Evolutionary conservation across 30 jellyfish, hydroid and myxozoan genomes (phyloP), one percentile per base, ranked within the genome.

Genomic region (Calvadosia cruxmelitensis): DNA sequence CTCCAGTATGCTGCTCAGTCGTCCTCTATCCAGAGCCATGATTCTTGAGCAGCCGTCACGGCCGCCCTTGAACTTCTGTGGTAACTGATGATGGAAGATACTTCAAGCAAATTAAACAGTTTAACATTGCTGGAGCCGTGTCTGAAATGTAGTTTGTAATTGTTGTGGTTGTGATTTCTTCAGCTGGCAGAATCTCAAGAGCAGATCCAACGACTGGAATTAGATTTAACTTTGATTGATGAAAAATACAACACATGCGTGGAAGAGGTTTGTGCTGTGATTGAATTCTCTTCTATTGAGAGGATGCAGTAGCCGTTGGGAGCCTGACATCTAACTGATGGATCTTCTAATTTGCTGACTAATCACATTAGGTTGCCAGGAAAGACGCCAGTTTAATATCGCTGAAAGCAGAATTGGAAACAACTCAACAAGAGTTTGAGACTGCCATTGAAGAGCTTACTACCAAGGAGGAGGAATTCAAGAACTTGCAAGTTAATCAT

Each of bases 401-500:
- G 62, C 80, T 91, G 57, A 95, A 91, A 63, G 76, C 99, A 0
- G 99, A 91, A 34, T 63, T 91, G 33, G 95, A 91, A 42, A 93
- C 95, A 2, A 83, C 95, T n/a, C 99, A 91, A 75, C 99, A 91
- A 51, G 99, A 91, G 63, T 91, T 91, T 52, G 99, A 91, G 52
- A 78, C 67, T 36, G 86, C 93, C 33, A 78, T 91, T 63, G 99
- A 91, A 76, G 99, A 91, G 69, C 84, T 91, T 15, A 94, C 83
- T 2, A 66, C 29, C 31, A 82, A 74, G 68, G 93, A 70, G n/a
- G 94, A 77, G 32, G 95, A 91, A 63, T 50, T 73, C 12, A 69
- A 69, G 26, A 77, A 74, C 64, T 61, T 82, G 31, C 68, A 34
- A 29, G 49, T 33, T 24, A 2, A 24, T 3, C 30, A 78, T 20